A percentile compares a stretch with the other conserved stretches of the same genome.
These are phyloP conservation scores for Triplophysa bombifrons DNA, from an alignment of 2,797 vertebrate genomes.

Conservation along the genomic window DNA sequence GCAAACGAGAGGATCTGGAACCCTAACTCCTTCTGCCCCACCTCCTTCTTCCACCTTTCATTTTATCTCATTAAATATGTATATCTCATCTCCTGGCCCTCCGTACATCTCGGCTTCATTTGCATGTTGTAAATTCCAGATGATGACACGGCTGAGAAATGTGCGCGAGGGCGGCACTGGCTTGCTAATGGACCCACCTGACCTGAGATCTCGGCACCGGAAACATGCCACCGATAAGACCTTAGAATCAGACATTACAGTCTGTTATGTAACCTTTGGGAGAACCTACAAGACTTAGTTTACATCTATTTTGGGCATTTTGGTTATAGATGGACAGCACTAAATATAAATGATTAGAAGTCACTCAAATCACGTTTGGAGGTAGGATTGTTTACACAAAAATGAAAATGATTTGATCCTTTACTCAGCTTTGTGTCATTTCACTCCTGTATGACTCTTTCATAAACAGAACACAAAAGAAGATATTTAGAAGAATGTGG, in stretches of 20 bases:
- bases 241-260: background rate
- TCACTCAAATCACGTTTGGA: no score
- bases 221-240: background rate
- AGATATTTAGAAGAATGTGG: no score
- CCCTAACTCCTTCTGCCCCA: slow-evolving; percentile 39
- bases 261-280: slow-evolving; percentile 2
- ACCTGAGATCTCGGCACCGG: slow-evolving; percentile 1
- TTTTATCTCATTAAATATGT: slow-evolving; percentile 99
- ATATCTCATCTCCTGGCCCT: slow-evolving; percentile 96
- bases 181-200: slow-evolving; percentile 53
- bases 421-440: no score
- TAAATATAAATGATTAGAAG: background rate
- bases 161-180: slow-evolving; percentile 27
- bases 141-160: slow-evolving; percentile 71
- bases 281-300: background rate
- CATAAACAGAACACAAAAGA: no score
- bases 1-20: slow-evolving; percentile 58
- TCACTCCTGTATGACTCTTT: no score
- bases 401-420: no score
- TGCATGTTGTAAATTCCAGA: slow-evolving; percentile 95
- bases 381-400: no score
- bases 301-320: background rate
- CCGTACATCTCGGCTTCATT: slow-evolving; percentile 80
- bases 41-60: slow-evolving; percentile 80
- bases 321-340: background rate